Evolutionary conservation across 2,888 invertebrate genomes (phyloP).

Genomic region (Seira ritae): DNA sequence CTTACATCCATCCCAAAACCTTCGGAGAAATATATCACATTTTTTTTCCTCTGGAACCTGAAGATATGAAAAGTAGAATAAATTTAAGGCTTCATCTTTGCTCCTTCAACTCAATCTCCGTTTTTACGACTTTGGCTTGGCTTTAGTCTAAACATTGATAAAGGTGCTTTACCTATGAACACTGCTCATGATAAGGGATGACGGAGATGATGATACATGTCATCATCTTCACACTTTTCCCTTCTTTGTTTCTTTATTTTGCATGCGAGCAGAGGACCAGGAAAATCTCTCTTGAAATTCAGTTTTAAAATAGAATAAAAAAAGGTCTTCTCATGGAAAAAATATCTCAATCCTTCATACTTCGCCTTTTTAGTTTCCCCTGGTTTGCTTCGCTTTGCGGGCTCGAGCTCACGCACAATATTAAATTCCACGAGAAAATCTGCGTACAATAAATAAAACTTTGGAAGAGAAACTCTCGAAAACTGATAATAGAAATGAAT

Average conservation of each 20-base stretch:
- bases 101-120: background rate
- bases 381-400: too few species aligned
- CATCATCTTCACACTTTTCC: conserved; percentile 2
- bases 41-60: background rate
- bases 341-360: background rate
- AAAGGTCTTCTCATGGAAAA: background rate
- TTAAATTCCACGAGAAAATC: background rate
- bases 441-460: conserved; percentile 2
- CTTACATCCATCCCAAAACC: background rate
- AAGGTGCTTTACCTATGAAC: background rate
- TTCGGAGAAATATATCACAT: conserved; percentile 10
- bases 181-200: background rate
- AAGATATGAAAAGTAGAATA: background rate
- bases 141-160: background rate
- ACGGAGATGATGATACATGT: background rate
- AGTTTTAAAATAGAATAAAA: conserved; percentile 1
- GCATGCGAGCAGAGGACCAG: background rate
- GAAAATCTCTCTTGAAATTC: background rate
- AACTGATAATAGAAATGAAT: conserved; percentile 1
- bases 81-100: background rate
- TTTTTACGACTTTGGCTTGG: background rate
- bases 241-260: background rate
- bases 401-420: conserved; percentile 4
- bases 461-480: background rate
- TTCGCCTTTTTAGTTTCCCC: too few species aligned